Evolutionary conservation across 1,140 invertebrate species (phyloP).

Genomic region (Proales similis): DNA sequence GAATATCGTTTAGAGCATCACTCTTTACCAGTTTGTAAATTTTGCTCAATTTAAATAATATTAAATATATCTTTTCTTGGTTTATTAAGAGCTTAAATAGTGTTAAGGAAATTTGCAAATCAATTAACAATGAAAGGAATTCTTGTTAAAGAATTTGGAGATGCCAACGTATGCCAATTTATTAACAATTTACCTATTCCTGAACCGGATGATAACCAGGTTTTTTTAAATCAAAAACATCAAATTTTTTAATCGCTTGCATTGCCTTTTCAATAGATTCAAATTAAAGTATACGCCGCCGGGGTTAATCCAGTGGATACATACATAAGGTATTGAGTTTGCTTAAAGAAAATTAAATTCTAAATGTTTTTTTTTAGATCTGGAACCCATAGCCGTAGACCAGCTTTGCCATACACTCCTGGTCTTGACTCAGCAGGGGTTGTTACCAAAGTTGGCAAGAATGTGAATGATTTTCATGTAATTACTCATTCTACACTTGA

Average conservation of each 20-base stretch:
- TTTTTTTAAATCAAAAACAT: slow-evolving; percentile 38
- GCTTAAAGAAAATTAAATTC: too few species aligned
- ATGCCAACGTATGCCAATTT: slow-evolving; percentile 46
- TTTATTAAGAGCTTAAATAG: too few species aligned
- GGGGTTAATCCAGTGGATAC: slow-evolving; percentile 62
- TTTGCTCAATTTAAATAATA: too few species aligned
- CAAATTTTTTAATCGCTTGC: slow-evolving; percentile 15
- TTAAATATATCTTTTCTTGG: too few species aligned
- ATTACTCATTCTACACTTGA: too few species aligned
- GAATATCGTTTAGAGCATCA: too few species aligned
- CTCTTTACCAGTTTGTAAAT: too few species aligned
- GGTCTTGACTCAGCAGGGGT: slow-evolving; percentile 58
- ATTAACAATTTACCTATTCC: slow-evolving; percentile 47
- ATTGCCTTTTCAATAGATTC: slow-evolving; percentile 47
- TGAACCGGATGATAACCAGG: slow-evolving; percentile 42
- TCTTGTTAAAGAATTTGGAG: slow-evolving; percentile 48
- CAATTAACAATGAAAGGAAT: slow-evolving; percentile 53
- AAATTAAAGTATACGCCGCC: slow-evolving; percentile 54
- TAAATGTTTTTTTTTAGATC: too few species aligned
- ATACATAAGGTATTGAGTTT: too few species aligned
- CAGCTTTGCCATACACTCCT: slow-evolving; percentile 56
- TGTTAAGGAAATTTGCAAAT: too few species aligned
- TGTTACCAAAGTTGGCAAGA: slow-evolving; percentile 53
- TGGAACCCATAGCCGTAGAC: slow-evolving; percentile 52
- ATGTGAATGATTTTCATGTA: slow-evolving; percentile 55